A percentile compares a stretch with the other conserved stretches of the same genome.
phyloP scores from a whole-genome alignment of 2,888 invertebrate species.

The Perizoma flavofasciatum region DNA sequence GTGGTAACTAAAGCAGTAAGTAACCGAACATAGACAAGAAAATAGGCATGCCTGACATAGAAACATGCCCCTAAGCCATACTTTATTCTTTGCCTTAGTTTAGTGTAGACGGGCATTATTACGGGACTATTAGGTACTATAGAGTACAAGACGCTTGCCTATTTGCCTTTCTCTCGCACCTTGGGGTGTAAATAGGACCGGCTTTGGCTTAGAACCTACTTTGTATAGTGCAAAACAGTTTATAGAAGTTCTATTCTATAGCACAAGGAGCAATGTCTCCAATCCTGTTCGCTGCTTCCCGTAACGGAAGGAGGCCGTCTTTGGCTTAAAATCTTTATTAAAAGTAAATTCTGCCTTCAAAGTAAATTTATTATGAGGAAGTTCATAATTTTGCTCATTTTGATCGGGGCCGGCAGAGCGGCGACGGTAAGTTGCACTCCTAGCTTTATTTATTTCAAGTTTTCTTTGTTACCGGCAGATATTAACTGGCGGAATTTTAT shows the following conservation, averaged over 20 bases:
- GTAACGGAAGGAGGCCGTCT: slow-evolving; percentile 47
- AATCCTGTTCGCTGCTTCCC: slow-evolving; percentile 57
- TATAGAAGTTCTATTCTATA: slow-evolving; percentile 19
- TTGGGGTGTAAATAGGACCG: slow-evolving; percentile 19
- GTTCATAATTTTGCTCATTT: slow-evolving; percentile 34
- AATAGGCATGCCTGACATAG: too few species aligned
- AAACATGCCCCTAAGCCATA: too few species aligned
- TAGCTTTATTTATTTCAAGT: too few species aligned
- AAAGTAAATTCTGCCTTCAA: background rate
- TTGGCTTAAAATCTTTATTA: slow-evolving; percentile 10
- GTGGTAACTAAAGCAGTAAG: too few species aligned
- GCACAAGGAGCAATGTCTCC: slow-evolving; percentile 63
- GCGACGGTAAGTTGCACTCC: slow-evolving; percentile 37
- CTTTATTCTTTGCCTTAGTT: too few species aligned
- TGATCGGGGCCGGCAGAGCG: slow-evolving; percentile 30
- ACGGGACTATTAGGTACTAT: too few species aligned
- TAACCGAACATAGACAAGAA: too few species aligned
- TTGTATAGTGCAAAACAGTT: slow-evolving; percentile 27
- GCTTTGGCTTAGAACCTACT: slow-evolving; percentile 28
- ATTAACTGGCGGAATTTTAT: too few species aligned
- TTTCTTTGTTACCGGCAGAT: background rate
- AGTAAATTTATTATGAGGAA: slow-evolving; percentile 35
- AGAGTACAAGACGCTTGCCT: too few species aligned
- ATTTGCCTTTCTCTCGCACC: slow-evolving; percentile 2
- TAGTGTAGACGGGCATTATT: too few species aligned